phyloP scores from a whole-genome alignment of 2,888 invertebrate genomes.

The Sarcophaga carnaria region DNA sequence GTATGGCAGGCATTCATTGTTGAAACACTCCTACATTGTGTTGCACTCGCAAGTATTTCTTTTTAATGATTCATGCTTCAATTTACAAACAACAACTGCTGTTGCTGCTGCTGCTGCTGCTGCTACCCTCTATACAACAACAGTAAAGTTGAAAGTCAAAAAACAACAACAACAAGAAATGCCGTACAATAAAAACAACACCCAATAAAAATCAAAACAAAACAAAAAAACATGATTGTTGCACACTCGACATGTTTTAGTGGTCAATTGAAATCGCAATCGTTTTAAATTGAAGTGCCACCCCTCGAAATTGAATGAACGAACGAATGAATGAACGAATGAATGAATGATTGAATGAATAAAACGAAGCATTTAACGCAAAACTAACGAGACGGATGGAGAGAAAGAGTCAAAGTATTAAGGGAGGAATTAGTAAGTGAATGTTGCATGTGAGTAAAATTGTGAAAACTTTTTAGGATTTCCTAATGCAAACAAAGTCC shows the following conservation, averaged over 20 bases:
- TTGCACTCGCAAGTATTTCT: slow-evolving; percentile 50
- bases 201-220: slow-evolving; percentile 68
- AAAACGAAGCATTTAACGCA: neutral
- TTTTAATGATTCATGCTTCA: slow-evolving; percentile 68
- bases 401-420: too few species aligned
- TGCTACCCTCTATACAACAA: neutral
- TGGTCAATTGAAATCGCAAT: slow-evolving; percentile 68
- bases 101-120: neutral
- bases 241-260: slow-evolving; percentile 66
- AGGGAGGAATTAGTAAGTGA: too few species aligned
- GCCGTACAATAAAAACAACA: slow-evolving; percentile 61
- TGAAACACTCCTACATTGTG: slow-evolving; percentile 54
- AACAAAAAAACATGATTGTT: slow-evolving; percentile 67
- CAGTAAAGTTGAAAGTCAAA: slow-evolving; percentile 39
- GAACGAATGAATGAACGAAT: neutral
- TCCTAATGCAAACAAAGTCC: too few species aligned
- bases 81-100: slow-evolving; percentile 54
- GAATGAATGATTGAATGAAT: neutral
- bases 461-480: too few species aligned
- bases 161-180: slow-evolving; percentile 13
- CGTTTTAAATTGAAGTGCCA: slow-evolving; percentile 62
- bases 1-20: slow-evolving; percentile 17
- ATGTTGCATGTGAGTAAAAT: too few species aligned
- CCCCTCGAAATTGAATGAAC: neutral
- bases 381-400: too few species aligned